These are phyloP conservation scores for Acanthisitta chloris DNA, from an alignment of 2,113 vertebrate species.

Conservation along the genomic window DNA sequence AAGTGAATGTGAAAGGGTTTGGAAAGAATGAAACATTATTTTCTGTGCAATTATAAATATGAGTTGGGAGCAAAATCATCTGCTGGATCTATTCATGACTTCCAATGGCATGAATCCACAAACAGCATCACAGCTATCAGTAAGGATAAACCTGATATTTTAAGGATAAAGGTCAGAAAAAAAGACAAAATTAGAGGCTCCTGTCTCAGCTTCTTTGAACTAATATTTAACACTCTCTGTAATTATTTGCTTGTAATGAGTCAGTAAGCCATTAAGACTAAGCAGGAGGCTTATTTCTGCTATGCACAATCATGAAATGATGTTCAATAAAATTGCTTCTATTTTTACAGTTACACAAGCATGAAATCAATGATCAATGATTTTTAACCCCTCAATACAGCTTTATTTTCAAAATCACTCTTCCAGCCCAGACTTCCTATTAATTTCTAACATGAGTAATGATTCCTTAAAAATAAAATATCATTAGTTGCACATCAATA, in stretches of 20 bases:
- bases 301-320: not conserved
- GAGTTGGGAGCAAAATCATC: not conserved
- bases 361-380: slow-evolving; percentile 24
- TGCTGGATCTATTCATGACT: not conserved
- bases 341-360: slow-evolving; percentile 7
- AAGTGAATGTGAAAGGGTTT: not conserved
- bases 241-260: slow-evolving; percentile 16
- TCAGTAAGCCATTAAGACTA: slow-evolving; percentile 5
- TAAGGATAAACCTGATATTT: not conserved
- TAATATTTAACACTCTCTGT: not conserved
- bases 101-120: not conserved
- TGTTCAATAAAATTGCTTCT: not conserved
- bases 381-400: slow-evolving; percentile 8
- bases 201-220: not conserved
- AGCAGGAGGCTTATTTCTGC: slow-evolving; percentile 24
- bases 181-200: not conserved
- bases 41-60: not conserved
- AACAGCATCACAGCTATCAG: not conserved
- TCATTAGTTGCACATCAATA: not conserved
- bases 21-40: not conserved
- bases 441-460: not conserved
- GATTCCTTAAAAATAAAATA: not conserved
- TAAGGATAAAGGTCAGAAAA: not conserved
- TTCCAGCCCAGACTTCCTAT: not conserved
- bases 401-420: slow-evolving; percentile 7